Evolutionary conservation across 2,888 invertebrate genomes (phyloP).

Genomic region (Xanthia togata): DNA sequence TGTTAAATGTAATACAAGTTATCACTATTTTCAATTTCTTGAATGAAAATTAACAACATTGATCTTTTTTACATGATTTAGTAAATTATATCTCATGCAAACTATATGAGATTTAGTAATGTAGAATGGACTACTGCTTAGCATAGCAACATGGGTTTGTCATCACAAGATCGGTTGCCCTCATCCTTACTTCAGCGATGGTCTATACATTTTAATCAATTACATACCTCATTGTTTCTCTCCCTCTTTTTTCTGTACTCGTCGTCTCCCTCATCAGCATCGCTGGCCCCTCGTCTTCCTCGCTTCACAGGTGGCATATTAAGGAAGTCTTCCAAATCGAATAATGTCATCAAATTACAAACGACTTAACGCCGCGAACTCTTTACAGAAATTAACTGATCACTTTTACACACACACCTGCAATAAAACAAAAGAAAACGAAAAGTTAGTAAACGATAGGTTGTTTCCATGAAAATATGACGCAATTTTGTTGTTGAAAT

Average conservation of each 20-base stretch:
- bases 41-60: background rate
- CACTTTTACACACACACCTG: conserved; percentile 19
- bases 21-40: background rate
- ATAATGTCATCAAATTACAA: conserved; percentile 84
- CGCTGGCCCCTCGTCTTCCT: conserved; percentile 87
- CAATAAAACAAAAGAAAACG: conserved; percentile 12
- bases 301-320: conserved; percentile 85
- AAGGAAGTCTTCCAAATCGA: conserved; percentile 70
- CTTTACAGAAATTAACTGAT: conserved; percentile 23
- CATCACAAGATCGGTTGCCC: background rate
- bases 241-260: conserved; percentile 94
- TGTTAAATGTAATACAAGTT: too few relatives aligned
- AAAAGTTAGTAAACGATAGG: background rate
- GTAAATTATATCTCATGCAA: background rate
- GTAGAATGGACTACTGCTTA: background rate
- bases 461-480: conserved; percentile 55
- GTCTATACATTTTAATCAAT: background rate
- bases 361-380: conserved; percentile 23
- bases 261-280: conserved; percentile 92
- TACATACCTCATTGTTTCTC: conserved; percentile 93
- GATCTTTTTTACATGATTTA: too few relatives aligned
- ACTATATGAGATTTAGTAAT: background rate
- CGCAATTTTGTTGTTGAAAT: conserved; percentile 34
- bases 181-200: background rate
- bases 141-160: background rate